Evolutionary conservation across 2,888 invertebrate genomes (phyloP).

Genomic region (Drosophila quasianomalipes): DNA sequence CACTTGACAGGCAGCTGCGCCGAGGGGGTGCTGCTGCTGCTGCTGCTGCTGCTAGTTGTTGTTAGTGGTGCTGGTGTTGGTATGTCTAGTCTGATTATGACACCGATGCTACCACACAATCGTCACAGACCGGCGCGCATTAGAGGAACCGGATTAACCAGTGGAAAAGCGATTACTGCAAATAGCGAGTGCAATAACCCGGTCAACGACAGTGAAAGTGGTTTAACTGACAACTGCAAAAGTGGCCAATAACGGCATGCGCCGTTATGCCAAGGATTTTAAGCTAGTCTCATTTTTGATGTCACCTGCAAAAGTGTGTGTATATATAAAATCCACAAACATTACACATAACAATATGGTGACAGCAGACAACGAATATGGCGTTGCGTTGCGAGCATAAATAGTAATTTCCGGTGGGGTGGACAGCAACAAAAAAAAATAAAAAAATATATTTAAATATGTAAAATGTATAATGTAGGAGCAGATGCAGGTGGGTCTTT

Average conservation of each 20-base stretch:
- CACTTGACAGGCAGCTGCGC: neutral
- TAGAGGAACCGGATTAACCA: constrained; percentile 79
- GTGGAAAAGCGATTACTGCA: constrained; percentile 68
- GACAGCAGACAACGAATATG: constrained; percentile 26
- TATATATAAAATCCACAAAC: neutral
- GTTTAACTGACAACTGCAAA: constrained; percentile 57
- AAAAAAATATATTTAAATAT: constrained; percentile 2
- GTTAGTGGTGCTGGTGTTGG: constrained; percentile 26
- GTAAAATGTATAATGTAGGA: constrained; percentile 4
- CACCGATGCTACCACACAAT: constrained; percentile 62
- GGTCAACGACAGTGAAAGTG: constrained; percentile 79
- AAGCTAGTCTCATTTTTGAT: neutral
- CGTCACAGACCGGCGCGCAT: constrained; percentile 64
- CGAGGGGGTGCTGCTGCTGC: neutral
- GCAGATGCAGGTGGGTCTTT: constrained; percentile 21
- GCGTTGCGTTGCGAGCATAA: constrained; percentile 56
- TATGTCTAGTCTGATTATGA: constrained; percentile 70
- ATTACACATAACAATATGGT: constrained; percentile 1
- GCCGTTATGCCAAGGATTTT: constrained; percentile 26
- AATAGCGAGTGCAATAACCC: constrained; percentile 74
- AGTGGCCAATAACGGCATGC: constrained; percentile 27
- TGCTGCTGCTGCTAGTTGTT: constrained; percentile 8
- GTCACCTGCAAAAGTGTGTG: neutral
- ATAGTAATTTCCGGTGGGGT: constrained; percentile 68
- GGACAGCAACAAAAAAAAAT: constrained; percentile 14